These are phyloP conservation scores for Coregonus suidteri DNA, from an alignment of 2,797 vertebrate species.

Conservation along the genomic window DNA sequence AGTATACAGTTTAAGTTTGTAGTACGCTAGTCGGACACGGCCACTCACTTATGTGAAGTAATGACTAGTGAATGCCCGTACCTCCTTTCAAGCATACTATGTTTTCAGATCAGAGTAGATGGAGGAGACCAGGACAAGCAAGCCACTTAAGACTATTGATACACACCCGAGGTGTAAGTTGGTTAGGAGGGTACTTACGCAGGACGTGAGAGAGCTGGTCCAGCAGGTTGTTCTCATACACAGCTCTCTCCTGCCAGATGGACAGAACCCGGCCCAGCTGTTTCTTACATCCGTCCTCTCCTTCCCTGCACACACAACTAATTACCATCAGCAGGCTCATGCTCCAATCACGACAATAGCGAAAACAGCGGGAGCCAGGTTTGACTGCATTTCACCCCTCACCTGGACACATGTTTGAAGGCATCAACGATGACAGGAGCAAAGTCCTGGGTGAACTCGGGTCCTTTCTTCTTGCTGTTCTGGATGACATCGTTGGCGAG, in stretches of 20 bases:
- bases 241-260: slow-evolving; percentile 97
- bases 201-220: slow-evolving; percentile 92
- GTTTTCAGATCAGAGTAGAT: too few species aligned
- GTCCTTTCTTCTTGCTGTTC: slow-evolving; percentile 99
- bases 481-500: slow-evolving; percentile 99
- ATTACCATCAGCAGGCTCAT: neutral
- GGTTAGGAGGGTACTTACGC: slow-evolving; percentile 78
- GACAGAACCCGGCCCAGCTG: slow-evolving; percentile 93
- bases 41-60: too few species aligned
- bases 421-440: slow-evolving; percentile 94
- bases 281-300: slow-evolving; percentile 95
- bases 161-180: neutral
- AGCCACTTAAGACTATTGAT: neutral
- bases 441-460: slow-evolving; percentile 98
- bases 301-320: slow-evolving; percentile 75
- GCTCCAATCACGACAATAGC: neutral
- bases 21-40: too few species aligned
- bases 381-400: slow-evolving; percentile 2
- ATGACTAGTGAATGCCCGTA: too few species aligned
- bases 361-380: too few species aligned
- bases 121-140: neutral
- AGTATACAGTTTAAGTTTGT: too few species aligned
- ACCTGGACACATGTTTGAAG: slow-evolving; percentile 97
- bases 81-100: too few species aligned
- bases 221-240: slow-evolving; percentile 93